These are phyloP conservation scores for Xylocopa sonorina DNA, from an alignment of 1,140 invertebrate species.

Conservation along the genomic window DNA sequence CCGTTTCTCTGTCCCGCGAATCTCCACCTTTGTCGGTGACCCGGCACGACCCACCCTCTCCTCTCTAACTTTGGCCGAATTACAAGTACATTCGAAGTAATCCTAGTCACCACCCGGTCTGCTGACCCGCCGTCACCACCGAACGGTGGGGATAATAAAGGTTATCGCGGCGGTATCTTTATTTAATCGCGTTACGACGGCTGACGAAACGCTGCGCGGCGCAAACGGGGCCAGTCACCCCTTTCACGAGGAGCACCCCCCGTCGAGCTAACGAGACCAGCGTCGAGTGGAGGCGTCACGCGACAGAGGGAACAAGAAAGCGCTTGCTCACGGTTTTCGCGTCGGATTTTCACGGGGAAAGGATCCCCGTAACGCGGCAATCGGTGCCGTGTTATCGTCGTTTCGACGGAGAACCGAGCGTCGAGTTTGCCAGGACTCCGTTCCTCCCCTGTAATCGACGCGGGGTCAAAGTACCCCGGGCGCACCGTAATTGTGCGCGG, in stretches of 20 bases:
- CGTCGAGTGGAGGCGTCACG: conserved; percentile 39
- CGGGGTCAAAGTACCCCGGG: conserved; percentile 32
- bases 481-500: conserved; percentile 28
- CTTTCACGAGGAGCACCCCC: conserved; percentile 12
- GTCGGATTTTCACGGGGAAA: conserved; percentile 1
- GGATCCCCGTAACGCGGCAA: too few relatives aligned
- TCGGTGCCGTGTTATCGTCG: background rate
- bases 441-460: conserved; percentile 35
- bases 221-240: conserved; percentile 12
- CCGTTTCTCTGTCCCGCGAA: too few relatives aligned
- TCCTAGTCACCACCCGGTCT: too few relatives aligned
- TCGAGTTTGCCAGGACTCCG: conserved; percentile 36
- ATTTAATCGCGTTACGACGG: conserved; percentile 57
- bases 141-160: conserved; percentile 29
- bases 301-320: conserved; percentile 30
- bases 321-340: background rate
- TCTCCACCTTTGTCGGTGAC: too few relatives aligned
- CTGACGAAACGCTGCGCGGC: conserved; percentile 10
- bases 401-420: background rate
- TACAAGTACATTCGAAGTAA: too few relatives aligned
- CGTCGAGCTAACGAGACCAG: conserved; percentile 11
- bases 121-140: too few relatives aligned
- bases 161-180: conserved; percentile 50
- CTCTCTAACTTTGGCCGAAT: too few relatives aligned
- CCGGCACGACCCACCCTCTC: too few relatives aligned